Evolutionary conservation across 2,797 vertebrate species (phyloP).

Genomic region (Parauchenoglanis ngamensis): DNA sequence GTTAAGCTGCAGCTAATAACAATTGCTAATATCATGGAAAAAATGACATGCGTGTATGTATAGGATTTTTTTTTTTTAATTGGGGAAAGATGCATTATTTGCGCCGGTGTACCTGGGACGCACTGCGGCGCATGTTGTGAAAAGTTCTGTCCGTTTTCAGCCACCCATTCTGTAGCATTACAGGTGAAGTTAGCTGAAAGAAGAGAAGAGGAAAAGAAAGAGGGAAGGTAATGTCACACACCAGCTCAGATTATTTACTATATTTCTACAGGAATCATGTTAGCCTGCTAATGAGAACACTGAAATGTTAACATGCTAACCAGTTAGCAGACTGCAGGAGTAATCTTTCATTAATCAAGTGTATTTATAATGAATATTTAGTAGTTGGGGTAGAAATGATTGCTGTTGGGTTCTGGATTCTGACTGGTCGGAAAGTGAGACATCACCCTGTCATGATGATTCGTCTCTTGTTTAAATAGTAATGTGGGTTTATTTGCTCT

Average conservation of each 20-base stretch:
- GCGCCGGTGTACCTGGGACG: constrained; percentile 62
- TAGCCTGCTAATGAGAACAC: neutral
- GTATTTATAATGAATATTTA: neutral
- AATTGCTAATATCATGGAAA: too few relatives aligned
- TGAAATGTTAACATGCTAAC: too few relatives aligned
- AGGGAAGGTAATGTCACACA: neutral
- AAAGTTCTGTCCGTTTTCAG: constrained; percentile 38
- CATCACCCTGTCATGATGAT: neutral
- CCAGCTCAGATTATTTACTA: neutral
- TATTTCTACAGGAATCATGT: neutral
- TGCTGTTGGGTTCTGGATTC: neutral
- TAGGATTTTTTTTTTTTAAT: neutral
- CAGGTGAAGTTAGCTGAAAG: constrained; percentile 68
- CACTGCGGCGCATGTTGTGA: constrained; percentile 62
- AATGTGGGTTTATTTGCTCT: neutral
- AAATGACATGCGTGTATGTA: neutral
- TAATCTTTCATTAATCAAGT: too few relatives aligned
- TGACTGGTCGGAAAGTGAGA: neutral
- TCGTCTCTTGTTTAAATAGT: neutral
- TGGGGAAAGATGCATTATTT: neutral
- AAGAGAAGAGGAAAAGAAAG: neutral
- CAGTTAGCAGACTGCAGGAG: neutral
- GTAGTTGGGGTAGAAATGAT: neutral
- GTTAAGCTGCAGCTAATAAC: neutral
- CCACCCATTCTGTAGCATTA: constrained; percentile 64